Conservation (phyloP, 2,797 vertebrate genomes). For the Harpagifer antarcticus region DNA sequence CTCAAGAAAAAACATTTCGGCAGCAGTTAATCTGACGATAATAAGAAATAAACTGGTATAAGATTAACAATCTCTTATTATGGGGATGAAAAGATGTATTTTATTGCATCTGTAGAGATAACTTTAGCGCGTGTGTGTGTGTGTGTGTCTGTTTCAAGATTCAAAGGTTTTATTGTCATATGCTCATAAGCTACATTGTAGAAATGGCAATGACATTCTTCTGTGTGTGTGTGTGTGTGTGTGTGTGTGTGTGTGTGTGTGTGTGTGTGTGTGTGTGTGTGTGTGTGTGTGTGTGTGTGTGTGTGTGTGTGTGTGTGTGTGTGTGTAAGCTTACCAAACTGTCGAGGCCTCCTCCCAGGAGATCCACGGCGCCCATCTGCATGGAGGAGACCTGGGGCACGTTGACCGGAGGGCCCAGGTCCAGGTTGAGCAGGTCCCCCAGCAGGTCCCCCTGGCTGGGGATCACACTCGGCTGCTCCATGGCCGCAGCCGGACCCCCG, state of each 20-base stretch:
- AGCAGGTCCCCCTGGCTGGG: constrained; percentile 96
- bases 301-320: background rate
- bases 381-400: constrained; percentile 95
- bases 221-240: too few species aligned
- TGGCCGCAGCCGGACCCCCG: constrained; percentile 82
- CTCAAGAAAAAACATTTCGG: background rate
- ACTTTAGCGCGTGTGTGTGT: too few species aligned
- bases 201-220: too few species aligned
- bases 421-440: constrained; percentile 96
- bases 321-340: constrained; percentile 89
- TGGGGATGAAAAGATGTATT: background rate
- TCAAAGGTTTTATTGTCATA: too few species aligned
- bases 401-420: constrained; percentile 95
- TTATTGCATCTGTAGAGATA: background rate
- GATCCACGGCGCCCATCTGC: constrained; percentile 98
- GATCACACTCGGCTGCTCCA: constrained; percentile 95
- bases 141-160: too few species aligned
- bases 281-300: too few species aligned
- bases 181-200: too few species aligned
- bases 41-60: background rate
- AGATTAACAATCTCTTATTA: background rate
- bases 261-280: too few species aligned
- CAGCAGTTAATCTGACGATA: background rate
- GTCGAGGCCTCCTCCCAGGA: constrained; percentile 96
- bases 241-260: too few species aligned